Evolutionary conservation across 2,113 vertebrate species (phyloP).

Genomic region (Motacilla alba): DNA sequence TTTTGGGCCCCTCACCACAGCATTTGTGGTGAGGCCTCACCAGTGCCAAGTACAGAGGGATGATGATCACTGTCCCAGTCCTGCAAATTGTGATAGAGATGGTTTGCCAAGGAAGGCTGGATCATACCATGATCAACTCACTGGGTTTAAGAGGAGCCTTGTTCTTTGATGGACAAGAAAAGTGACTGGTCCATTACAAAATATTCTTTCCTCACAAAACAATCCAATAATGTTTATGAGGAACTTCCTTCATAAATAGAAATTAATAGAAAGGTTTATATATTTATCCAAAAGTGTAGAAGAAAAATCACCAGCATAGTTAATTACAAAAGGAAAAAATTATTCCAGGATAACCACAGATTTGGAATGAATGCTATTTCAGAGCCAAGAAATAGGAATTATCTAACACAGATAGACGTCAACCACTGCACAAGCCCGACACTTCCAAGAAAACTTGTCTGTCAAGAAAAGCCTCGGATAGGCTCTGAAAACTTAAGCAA

Average conservation of each 20-base stretch:
- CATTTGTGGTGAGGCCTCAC: rapidly evolving
- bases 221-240: not conserved
- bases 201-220: not conserved
- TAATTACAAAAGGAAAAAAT: not conserved
- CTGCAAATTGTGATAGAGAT: rapidly evolving
- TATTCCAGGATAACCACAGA: not conserved
- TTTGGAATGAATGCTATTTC: not conserved
- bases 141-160: not conserved
- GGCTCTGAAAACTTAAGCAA: not conserved
- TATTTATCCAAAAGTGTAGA: not conserved
- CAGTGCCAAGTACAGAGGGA: rapidly evolving
- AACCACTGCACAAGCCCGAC: not conserved
- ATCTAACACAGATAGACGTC: not conserved
- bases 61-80: rapidly evolving
- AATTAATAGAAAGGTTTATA: not conserved
- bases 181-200: not conserved
- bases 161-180: not conserved
- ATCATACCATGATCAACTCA: rapidly evolving
- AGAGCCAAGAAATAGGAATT: not conserved
- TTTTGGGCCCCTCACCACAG: not conserved
- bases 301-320: not conserved
- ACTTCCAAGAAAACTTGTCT: not conserved
- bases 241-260: not conserved
- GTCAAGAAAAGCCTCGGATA: not conserved
- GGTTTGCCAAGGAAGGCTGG: not conserved